A percentile compares a stretch with the other conserved stretches of the same genome.
Evolutionary conservation across 2,797 vertebrate species (phyloP).

Genomic region (Pagetopsis macropterus): DNA sequence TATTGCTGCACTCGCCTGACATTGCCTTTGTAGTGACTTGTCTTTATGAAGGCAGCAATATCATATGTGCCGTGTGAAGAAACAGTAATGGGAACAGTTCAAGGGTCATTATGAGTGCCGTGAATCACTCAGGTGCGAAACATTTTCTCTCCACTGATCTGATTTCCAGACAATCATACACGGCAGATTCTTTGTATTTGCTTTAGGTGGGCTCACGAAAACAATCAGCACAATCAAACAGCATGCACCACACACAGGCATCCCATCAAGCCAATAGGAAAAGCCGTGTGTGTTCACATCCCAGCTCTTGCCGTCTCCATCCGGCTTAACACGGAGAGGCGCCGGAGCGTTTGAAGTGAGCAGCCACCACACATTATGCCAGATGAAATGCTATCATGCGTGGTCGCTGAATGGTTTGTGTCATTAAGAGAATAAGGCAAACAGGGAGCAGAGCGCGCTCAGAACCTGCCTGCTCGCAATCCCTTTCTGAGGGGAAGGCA

Average conservation of each 20-base stretch:
- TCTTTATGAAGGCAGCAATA: conserved; percentile 50
- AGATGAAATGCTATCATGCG: conserved; percentile 86
- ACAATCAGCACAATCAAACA: conserved; percentile 85
- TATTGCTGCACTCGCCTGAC: conserved; percentile 29
- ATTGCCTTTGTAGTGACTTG: conserved; percentile 46
- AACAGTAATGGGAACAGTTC: conserved; percentile 66
- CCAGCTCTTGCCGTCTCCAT: conserved; percentile 63
- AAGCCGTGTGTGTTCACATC: conserved; percentile 62
- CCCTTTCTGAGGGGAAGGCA: conserved; percentile 78
- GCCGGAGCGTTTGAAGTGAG: conserved; percentile 77
- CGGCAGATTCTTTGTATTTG: conserved; percentile 80
- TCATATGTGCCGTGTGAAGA: conserved; percentile 32
- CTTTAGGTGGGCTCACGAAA: conserved; percentile 77
- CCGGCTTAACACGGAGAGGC: conserved; percentile 60
- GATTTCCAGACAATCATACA: conserved; percentile 81
- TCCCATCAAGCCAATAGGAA: conserved; percentile 73
- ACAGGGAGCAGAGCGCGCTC: conserved; percentile 72
- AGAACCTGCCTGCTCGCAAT: conserved; percentile 71
- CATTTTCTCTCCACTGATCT: conserved; percentile 76
- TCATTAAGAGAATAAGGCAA: conserved; percentile 86
- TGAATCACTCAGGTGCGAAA: conserved; percentile 69
- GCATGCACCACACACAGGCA: conserved; percentile 61
- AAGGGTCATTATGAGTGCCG: conserved; percentile 62
- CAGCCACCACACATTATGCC: conserved; percentile 80
- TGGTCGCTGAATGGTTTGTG: conserved; percentile 85